phyloP scores from a whole-genome alignment of 37 sponge, comb jelly and placozoan genomes.

The Crambe crambe region DNA sequence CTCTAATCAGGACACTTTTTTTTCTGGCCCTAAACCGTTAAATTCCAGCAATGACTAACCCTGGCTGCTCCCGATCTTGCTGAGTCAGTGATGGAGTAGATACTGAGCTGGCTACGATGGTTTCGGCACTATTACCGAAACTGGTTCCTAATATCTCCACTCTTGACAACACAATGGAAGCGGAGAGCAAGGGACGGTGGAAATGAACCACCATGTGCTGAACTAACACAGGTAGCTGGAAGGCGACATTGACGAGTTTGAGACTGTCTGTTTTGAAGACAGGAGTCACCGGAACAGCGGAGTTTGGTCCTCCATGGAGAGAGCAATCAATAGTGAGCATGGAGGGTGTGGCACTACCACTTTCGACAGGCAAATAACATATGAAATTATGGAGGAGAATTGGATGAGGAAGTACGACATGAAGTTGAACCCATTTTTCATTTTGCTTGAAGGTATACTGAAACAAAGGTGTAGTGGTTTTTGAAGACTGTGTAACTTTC shows the following conservation, averaged over 20 bases:
- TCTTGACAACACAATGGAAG: constrained; percentile 35
- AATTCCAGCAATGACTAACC: constrained; percentile 2
- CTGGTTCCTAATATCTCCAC: constrained; percentile 33
- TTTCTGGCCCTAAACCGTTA: too few species aligned
- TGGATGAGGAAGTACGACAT: constrained; percentile 36
- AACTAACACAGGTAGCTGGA: constrained; percentile 19
- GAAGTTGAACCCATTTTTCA: constrained; percentile 29
- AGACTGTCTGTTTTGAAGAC: constrained; percentile 36
- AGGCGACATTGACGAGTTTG: constrained; percentile 30
- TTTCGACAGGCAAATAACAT: constrained; percentile 24
- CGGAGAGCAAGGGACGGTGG: constrained; percentile 20
- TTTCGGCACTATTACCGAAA: constrained; percentile 5
- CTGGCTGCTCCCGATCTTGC: background rate
- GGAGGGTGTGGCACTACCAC: constrained; percentile 27
- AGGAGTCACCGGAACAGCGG: constrained; percentile 27
- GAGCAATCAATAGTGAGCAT: constrained; percentile 15
- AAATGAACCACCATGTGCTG: constrained; percentile 37
- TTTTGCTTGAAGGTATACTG: constrained; percentile 24
- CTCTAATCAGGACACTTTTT: too few species aligned
- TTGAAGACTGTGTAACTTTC: constrained; percentile 10
- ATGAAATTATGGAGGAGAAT: constrained; percentile 40
- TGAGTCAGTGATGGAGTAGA: background rate
- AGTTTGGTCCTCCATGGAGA: background rate
- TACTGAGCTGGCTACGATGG: background rate
- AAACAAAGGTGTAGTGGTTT: background rate